Evolutionary conservation across 2,797 vertebrate genomes (phyloP).

Genomic region (Falco concolor): DNA sequence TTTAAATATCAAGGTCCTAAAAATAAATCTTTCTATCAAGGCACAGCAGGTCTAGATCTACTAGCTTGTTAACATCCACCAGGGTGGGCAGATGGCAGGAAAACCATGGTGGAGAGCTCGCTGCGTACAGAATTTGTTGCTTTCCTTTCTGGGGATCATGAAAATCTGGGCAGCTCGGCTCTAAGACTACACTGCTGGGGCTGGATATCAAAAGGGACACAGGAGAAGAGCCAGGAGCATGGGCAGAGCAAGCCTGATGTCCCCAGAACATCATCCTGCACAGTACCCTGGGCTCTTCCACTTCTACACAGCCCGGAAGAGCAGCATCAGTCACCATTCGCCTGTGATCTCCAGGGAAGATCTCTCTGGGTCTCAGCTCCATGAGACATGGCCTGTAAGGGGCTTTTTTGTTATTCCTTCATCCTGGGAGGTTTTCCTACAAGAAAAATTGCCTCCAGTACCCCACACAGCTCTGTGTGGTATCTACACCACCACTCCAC

Average conservation of each 20-base stretch:
- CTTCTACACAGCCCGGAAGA: not conserved
- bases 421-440: not conserved
- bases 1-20: constrained; percentile 77
- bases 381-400: accelerated
- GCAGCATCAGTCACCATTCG: not conserved
- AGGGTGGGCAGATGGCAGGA: constrained; percentile 52
- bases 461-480: not conserved
- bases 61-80: constrained; percentile 66
- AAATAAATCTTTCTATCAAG: constrained; percentile 75
- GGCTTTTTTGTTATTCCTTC: not conserved
- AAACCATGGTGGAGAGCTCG: not conserved
- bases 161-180: not conserved
- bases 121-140: not conserved
- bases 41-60: constrained; percentile 67
- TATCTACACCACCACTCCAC: not conserved
- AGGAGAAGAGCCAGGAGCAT: not conserved
- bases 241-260: not conserved
- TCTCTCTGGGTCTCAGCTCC: not conserved
- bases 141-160: not conserved
- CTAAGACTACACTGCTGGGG: not conserved
- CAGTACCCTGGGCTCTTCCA: not conserved
- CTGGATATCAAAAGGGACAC: not conserved
- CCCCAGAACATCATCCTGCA: not conserved
- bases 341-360: accelerated
- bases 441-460: not conserved